Conservation (phyloP, 1,140 invertebrate genomes). For the Planococcus citri region DNA sequence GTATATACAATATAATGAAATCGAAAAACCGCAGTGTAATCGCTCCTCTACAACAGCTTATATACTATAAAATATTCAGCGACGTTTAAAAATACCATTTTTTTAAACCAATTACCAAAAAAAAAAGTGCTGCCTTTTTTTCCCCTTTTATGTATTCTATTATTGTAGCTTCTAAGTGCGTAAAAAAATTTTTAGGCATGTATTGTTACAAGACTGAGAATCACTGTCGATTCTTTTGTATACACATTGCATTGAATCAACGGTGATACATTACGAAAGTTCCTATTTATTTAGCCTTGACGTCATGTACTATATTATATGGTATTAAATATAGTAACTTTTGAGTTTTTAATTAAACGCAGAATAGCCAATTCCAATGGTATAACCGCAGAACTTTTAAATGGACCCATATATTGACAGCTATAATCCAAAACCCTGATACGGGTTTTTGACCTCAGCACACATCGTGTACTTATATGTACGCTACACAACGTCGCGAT, state of each 20-base stretch:
- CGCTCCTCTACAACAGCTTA: not conserved
- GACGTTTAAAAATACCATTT: not conserved
- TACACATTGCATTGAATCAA: constrained; percentile 5
- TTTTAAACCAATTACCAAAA: not conserved
- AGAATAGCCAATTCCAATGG: not conserved
- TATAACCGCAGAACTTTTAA: not conserved
- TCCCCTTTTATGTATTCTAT: not conserved
- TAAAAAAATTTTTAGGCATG: constrained; percentile 16
- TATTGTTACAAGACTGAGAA: constrained; percentile 17
- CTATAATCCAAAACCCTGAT: not conserved
- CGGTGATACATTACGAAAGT: constrained; percentile 15
- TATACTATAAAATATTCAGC: not conserved
- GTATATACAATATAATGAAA: too few species aligned
- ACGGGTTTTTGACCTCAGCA: not conserved
- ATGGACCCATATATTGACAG: not conserved
- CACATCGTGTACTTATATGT: too few species aligned
- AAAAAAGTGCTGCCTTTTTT: not conserved
- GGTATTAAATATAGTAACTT: constrained; percentile 12
- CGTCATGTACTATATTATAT: constrained; percentile 13
- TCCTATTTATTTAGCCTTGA: constrained; percentile 20
- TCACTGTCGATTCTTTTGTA: constrained; percentile 13
- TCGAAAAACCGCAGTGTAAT: not conserved
- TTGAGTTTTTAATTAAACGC: constrained; percentile 1
- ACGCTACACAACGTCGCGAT: too few species aligned
- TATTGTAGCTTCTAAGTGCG: constrained; percentile 5